Base-by-base conservation (phyloP, 2,888 invertebrate species). In the Listrodromus nycthemerus region DNA sequence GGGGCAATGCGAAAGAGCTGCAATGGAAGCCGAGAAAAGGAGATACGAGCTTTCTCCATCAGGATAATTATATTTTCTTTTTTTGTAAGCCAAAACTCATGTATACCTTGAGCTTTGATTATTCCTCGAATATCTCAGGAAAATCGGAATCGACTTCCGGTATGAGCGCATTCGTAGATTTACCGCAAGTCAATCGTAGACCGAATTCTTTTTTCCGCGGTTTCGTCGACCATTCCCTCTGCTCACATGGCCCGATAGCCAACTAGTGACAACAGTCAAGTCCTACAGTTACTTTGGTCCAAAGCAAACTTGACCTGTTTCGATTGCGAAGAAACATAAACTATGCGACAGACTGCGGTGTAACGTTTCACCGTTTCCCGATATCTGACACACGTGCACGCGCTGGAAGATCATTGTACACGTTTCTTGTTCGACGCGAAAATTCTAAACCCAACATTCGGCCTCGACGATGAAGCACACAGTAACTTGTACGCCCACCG, bases 21-120 rank as follows among this genome's bases (percentile, higher is more conserved):
- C 55, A 19, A 55, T 45, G 63, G 55, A 71, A 66, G 79, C 8
- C 65, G 75, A 79, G 67, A 66, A 6, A 52, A 30, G 52, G 37
- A 74, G 65, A 71, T 79, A 80, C 58, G 55, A 63, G 58, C 75
- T 78, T 61, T 75, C 78, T 66, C 41, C 73, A 69, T 48, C 80
- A 19, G 52, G 66, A 81, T 84, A 84, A 84, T 79, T 79, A 79
- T 76, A 82, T 82, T 79, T 76, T 82, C 37, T 19, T 19, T 58
- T 55, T 61, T 21, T 33, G 16, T 2, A 10, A 50, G 1, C 16
- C 30, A 33, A 66, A 58, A 48, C 61, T 63, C 50, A 58, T 66
- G 74, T 70, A 30, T n/a, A 16, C 75, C 58, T 79, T 52, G 65
- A 75, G 79, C 82, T 79, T 83, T 79, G 79, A 79, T 83, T 70